Evolutionary conservation across 2,797 vertebrate genomes (phyloP), one percentile per base, ranked within the genome.

Genomic region (Antennarius maculatus): DNA sequence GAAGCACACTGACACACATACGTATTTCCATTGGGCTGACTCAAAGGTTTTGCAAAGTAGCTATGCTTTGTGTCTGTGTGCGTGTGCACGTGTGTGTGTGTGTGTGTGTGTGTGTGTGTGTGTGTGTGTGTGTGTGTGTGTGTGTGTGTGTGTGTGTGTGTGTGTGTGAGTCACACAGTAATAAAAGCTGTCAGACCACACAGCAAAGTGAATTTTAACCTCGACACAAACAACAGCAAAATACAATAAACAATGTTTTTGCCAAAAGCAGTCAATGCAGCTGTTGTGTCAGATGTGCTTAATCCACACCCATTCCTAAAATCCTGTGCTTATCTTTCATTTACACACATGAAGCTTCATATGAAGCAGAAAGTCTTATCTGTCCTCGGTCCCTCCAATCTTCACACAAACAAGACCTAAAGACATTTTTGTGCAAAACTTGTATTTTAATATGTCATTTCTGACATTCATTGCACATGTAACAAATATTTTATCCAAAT

Each of bases 201-300:
- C 41, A 62, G 71, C 55, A 29, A 53, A 71, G 57, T 42, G 54
- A 58, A 58, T 64, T 55, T 66, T 46, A 76, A 61, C 67, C 55
- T 50, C 8, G 9, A 72, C 71, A 63, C 76, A 71, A 71, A 77
- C 60, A 81, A 47, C 47, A 1, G 23, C 23, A 67, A 34, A 34
- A 34, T 34, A 28, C 51, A 75, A 63, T 55, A 77, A 83, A 79
- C 66, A 76, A n/a, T 5, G 41, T 60, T 16, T 69, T 3, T 58
- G 66, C 64, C 69, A 71, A 43, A 64, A 47, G 16, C 56, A 23
- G 53, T 51, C 11, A 3, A 4, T 50, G 31, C 31, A 34, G 31
- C 31, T 34, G 31, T 34, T 34, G 31, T 6, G 5, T 34, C 31
- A 6, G 31, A 2, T 23, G 23, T 23, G 23, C 23, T 23, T 23